phyloP scores from a whole-genome alignment of 2,888 invertebrate genomes.

The Macrosoma leucophasiata region DNA sequence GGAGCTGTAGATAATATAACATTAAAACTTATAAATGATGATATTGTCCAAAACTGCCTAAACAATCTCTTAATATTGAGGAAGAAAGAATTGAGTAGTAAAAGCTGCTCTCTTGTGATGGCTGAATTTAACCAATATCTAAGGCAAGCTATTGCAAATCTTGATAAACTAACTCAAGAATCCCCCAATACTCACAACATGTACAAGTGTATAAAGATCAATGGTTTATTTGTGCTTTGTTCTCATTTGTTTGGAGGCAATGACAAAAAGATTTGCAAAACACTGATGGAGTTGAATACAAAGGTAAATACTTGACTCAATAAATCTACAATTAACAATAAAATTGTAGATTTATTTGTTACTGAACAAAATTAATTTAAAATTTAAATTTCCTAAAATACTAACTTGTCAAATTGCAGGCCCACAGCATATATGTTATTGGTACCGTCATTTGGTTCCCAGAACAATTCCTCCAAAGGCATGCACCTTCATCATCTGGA shows the following conservation, averaged over 20 bases:
- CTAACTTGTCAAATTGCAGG: conserved; percentile 68
- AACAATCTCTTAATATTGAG: conserved; percentile 58
- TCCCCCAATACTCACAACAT: conserved; percentile 69
- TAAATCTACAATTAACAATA: conserved; percentile 5
- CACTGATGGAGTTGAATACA: conserved; percentile 83
- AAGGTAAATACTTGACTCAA: conserved; percentile 78
- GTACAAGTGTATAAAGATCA: conserved; percentile 80
- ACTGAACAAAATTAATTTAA: not conserved
- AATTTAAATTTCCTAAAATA: conserved; percentile 2
- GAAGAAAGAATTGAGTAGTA: conserved; percentile 57
- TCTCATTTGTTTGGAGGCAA: conserved; percentile 83
- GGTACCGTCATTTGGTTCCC: conserved; percentile 92
- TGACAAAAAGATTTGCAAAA: conserved; percentile 85
- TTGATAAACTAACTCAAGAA: conserved; percentile 74
- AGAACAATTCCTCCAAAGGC: conserved; percentile 83
- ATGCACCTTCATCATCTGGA: conserved; percentile 75
- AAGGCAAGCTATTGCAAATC: conserved; percentile 75
- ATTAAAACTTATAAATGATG: conserved; percentile 79
- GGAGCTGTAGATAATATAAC: conserved; percentile 83
- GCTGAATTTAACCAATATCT: conserved; percentile 82
- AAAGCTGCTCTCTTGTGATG: conserved; percentile 53
- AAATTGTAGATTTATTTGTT: not conserved
- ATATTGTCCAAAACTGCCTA: conserved; percentile 79
- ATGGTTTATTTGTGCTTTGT: conserved; percentile 80
- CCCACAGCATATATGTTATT: conserved; percentile 85